Evolutionary conservation across 2,113 vertebrate genomes (phyloP), one percentile per base, ranked within the genome.

Genomic region (Polyodon spathula): DNA sequence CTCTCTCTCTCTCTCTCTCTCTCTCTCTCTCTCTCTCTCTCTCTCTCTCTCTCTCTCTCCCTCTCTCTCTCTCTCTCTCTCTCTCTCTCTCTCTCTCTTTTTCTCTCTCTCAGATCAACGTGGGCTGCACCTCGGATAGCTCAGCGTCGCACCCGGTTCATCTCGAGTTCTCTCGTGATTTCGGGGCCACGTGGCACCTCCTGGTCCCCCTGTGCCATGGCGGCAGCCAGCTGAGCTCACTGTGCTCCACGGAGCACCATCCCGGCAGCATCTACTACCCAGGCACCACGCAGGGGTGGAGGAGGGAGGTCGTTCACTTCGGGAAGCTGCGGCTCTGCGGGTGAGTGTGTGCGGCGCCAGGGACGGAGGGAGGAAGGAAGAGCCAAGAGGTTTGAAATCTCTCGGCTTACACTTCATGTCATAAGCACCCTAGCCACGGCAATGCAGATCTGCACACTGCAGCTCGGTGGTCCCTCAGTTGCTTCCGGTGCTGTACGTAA

Each of bases 221-320:
- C 38, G 92, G 91, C 63, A 88, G 91, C 59, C 91, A 90, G 1
- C 68, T 91, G 27, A 97, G 88, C 67, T 93, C 95, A 2, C 76
- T 98, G 27, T 99, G 95, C 79, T 97, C 93, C 75, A 94, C 92
- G 0, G 93, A 98, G 66, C 92, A 95, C 42, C 95, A 99, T 73
- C 94, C 94, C 0, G 92, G 93, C 40, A 98, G 94, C 72, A 78
- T 90, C n/a, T 99, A 96, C 79, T 97, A 96, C 0, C 73, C 94
- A 0, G 95, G 96, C 6, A 96, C 93, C 14, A 92, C 87, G 5
- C 92, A 92, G 73, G 94, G 94, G 68, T 99, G 96, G 96, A 88
- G 90, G 68, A 89, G 96, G 63, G 94, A 99, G 63, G 88, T 95
- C 8, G 88, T 98, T 72, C 91, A 93, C 66, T 92, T 99, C 0